Base-by-base conservation (phyloP, 2,797 vertebrate genomes). In the Gymnopithys bicolor region DNA sequence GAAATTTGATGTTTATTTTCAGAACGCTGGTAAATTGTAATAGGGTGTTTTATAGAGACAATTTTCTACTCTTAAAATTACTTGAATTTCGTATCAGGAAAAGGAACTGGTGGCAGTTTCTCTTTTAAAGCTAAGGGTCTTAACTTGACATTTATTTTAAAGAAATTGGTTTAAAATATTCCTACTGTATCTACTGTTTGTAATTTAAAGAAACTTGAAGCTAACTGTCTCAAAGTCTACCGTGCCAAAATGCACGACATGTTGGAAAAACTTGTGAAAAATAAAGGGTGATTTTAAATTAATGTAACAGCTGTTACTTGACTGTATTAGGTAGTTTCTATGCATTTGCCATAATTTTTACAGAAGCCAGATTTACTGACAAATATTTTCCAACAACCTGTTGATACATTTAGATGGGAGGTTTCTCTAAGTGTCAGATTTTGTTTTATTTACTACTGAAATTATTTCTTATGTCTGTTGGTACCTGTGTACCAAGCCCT, bases 131-230 rank as follows among this genome's bases (percentile, higher is more conserved):
- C 62, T 83, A 91, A 87, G 90, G 89, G 77, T 94, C 70, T 96
- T 94, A 91, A 92, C 94, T 97, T 97, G 90, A 75, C 66, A 7
- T 96, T 82, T 95, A 89, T 97, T 97, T 97, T 92, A 95, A 93
- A 89, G 93, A 94, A 97, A 93, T 96, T 10, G 28, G 58, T 92
- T 97, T 96, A 85, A 97, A 96, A 85, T 96, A 95, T 94, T 95
- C 89, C 95, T 97, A 94, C 94, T 97, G 91, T 97, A 97, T 96
- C 96, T 98, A 97, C 97, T 98, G 97, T 98, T 97, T 97, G 97
- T 97, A 97, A 98, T 97, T 98, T 98, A 97, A 98, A 96, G 84
- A 97, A 96, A 98, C 98, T 98, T 98, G 98, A 98, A 98, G 90
- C 78, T 39, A 39, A 39, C 39, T 97, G 89, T 96, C 89, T 96